phyloP scores from a whole-genome alignment of 2,888 invertebrate genomes.

The Melikaiella ostensackeni region DNA sequence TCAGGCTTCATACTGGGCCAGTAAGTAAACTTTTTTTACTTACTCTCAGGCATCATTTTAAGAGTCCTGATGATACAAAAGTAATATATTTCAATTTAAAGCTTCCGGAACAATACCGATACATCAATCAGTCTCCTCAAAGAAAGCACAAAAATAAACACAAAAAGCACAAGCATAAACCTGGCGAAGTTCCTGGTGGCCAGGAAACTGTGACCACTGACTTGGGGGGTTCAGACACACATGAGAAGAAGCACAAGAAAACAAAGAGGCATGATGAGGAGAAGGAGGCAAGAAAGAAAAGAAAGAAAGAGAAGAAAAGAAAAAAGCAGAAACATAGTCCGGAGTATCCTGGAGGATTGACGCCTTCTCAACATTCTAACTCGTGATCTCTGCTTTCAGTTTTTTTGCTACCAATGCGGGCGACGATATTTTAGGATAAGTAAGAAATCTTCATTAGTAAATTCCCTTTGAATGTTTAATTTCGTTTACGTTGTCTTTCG shows the following conservation, averaged over 20 bases:
- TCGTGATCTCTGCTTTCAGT: slow-evolving; percentile 73
- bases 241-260: slow-evolving; percentile 97
- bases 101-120: slow-evolving; percentile 96
- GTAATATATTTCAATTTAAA: slow-evolving; percentile 71
- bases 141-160: slow-evolving; percentile 97
- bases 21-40: slow-evolving; percentile 74
- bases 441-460: slow-evolving; percentile 25
- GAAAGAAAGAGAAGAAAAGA: slow-evolving; percentile 96
- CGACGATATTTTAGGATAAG: slow-evolving; percentile 34
- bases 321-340: slow-evolving; percentile 97
- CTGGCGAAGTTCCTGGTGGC: slow-evolving; percentile 85
- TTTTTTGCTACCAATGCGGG: slow-evolving; percentile 35
- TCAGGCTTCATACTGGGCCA: slow-evolving; percentile 96
- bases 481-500: neutral
- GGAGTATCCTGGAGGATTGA: slow-evolving; percentile 86
- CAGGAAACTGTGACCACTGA: slow-evolving; percentile 88
- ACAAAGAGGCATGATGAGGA: slow-evolving; percentile 96
- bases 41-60: neutral
- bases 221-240: slow-evolving; percentile 85
- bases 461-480: neutral
- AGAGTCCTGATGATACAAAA: slow-evolving; percentile 14
- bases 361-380: slow-evolving; percentile 81
- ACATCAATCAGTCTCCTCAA: slow-evolving; percentile 93
- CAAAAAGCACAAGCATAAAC: slow-evolving; percentile 96
- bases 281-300: slow-evolving; percentile 91